phyloP scores from a whole-genome alignment of 2,113 vertebrate species.

The Solenodon paradoxus region DNA sequence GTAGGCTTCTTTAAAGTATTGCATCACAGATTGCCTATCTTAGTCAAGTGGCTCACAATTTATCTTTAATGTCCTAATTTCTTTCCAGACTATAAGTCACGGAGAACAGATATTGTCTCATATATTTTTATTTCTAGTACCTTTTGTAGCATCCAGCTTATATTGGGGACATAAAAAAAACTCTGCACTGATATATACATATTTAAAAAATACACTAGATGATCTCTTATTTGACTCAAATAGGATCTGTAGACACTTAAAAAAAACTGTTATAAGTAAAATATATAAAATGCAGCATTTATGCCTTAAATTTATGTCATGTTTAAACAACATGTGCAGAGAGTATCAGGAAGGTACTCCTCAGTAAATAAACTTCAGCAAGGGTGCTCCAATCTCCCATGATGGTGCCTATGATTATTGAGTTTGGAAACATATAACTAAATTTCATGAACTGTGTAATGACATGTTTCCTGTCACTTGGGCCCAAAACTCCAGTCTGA shows the following conservation, averaged over 20 bases:
- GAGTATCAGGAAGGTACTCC: neutral
- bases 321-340: neutral
- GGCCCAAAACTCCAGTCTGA: neutral
- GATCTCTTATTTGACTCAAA: neutral
- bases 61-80: neutral
- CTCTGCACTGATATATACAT: too few species aligned
- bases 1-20: neutral
- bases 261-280: neutral
- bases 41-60: neutral
- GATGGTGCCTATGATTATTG: neutral
- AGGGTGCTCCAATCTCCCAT: neutral
- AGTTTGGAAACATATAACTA: neutral
- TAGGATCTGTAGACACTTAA: neutral
- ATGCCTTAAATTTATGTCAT: neutral
- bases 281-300: neutral
- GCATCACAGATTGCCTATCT: neutral
- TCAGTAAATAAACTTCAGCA: neutral
- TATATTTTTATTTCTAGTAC: constrained; percentile 10
- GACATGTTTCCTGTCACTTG: neutral
- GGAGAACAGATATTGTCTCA: neutral
- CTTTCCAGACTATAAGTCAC: neutral
- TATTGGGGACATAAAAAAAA: neutral
- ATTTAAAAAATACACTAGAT: neutral
- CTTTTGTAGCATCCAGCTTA: neutral
- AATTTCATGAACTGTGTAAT: neutral